phyloP scores from a whole-genome alignment of 2,113 vertebrate genomes.

The Verasper variegatus region DNA sequence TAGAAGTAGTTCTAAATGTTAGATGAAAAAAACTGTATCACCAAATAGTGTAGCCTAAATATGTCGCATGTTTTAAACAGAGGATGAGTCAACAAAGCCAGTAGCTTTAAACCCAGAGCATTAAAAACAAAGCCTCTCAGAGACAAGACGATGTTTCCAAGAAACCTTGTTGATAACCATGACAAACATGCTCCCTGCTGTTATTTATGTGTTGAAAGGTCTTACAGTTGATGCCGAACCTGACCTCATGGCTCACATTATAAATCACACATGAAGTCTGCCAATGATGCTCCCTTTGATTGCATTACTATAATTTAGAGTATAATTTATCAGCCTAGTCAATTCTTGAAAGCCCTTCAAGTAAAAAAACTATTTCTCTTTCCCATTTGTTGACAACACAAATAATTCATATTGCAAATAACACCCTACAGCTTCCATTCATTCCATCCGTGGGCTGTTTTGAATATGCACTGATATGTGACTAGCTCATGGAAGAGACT shows the following conservation, averaged over 20 bases:
- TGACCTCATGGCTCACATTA: background rate
- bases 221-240: no score
- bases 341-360: background rate
- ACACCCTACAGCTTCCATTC: background rate
- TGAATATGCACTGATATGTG: background rate
- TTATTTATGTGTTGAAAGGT: background rate
- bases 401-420: background rate
- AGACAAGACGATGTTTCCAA: background rate
- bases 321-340: background rate
- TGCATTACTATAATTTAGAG: background rate
- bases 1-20: background rate
- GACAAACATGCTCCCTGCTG: background rate
- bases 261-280: slow-evolving; percentile 21
- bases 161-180: background rate
- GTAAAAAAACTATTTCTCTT: background rate
- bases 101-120: background rate
- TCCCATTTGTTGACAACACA: background rate
- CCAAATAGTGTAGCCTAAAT: background rate
- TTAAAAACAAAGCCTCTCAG: background rate
- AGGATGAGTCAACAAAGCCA: background rate
- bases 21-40: background rate
- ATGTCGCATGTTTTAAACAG: background rate
- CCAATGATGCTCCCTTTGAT: background rate
- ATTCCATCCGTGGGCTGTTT: background rate
- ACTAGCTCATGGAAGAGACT: background rate